phyloP scores from a whole-genome alignment of 2,113 vertebrate species.

The Lontra canadensis region DNA sequence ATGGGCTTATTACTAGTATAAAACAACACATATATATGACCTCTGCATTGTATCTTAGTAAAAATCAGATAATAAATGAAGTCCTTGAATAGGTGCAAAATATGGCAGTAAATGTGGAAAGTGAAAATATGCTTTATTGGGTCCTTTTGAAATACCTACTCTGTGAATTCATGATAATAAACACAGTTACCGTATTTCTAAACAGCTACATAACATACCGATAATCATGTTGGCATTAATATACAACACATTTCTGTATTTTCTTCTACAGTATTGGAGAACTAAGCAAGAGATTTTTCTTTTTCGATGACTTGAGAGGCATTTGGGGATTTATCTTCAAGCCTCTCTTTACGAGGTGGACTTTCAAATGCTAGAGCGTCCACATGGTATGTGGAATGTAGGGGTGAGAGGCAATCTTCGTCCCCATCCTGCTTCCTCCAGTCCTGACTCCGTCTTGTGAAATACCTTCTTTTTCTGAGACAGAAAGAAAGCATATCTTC shows the following conservation, averaged over 20 bases:
- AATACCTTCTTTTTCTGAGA: not conserved
- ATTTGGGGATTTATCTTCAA: not conserved
- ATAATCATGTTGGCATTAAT: not conserved
- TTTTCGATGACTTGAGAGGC: not conserved
- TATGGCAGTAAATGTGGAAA: not conserved
- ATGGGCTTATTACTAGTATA: not conserved
- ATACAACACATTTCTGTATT: not conserved
- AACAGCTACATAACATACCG: not conserved
- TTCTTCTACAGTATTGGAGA: not conserved
- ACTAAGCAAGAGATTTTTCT: not conserved
- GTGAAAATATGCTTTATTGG: not conserved
- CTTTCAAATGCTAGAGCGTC: not conserved
- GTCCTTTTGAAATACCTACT: not conserved
- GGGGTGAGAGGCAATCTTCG: rapidly evolving
- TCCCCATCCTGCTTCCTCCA: not conserved
- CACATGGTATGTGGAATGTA: not conserved
- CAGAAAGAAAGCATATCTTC: not conserved
- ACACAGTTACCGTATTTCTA: not conserved
- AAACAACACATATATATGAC: not conserved
- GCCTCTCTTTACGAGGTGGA: not conserved
- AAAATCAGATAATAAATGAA: constrained; percentile 20
- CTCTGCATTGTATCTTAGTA: not conserved
- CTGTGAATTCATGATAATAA: not conserved
- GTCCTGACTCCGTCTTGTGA: not conserved
- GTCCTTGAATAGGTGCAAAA: not conserved